Conservation (phyloP, 2,888 invertebrate genomes). For the Trichogramma dendrolimi region DNA sequence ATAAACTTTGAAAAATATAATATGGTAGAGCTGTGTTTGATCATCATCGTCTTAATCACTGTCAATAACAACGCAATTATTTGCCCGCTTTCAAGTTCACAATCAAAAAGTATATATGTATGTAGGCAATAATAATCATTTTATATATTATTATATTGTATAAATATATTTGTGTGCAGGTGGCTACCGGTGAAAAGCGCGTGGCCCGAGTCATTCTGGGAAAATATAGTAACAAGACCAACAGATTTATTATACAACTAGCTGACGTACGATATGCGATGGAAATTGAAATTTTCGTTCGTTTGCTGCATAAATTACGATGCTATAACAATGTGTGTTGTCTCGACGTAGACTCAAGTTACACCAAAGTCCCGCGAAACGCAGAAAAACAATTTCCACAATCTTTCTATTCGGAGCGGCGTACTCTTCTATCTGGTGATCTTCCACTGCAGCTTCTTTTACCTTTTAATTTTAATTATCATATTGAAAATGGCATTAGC, state of each 20-base stretch:
- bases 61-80: too few relatives aligned
- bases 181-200: too few relatives aligned
- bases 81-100: too few relatives aligned
- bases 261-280: constrained; percentile 21
- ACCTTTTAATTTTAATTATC: not conserved
- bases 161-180: too few relatives aligned
- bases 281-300: constrained; percentile 19
- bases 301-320: constrained; percentile 41
- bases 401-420: constrained; percentile 41
- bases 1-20: not conserved
- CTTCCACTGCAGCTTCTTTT: constrained; percentile 14
- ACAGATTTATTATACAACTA: constrained; percentile 24
- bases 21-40: too few relatives aligned
- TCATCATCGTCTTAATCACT: too few relatives aligned
- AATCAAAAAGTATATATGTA: too few relatives aligned
- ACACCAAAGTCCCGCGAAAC: constrained; percentile 36
- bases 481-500: too few relatives aligned
- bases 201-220: not conserved
- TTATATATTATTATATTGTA: too few relatives aligned
- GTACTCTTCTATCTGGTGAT: constrained; percentile 37
- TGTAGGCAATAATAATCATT: too few relatives aligned
- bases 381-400: constrained; percentile 52
- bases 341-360: constrained; percentile 36
- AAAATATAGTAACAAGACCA: constrained; percentile 26
- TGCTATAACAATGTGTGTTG: constrained; percentile 43